These are phyloP conservation scores for Myiozetetes cayanensis DNA, from an alignment of 2,113 vertebrate genomes.

Conservation along the genomic window DNA sequence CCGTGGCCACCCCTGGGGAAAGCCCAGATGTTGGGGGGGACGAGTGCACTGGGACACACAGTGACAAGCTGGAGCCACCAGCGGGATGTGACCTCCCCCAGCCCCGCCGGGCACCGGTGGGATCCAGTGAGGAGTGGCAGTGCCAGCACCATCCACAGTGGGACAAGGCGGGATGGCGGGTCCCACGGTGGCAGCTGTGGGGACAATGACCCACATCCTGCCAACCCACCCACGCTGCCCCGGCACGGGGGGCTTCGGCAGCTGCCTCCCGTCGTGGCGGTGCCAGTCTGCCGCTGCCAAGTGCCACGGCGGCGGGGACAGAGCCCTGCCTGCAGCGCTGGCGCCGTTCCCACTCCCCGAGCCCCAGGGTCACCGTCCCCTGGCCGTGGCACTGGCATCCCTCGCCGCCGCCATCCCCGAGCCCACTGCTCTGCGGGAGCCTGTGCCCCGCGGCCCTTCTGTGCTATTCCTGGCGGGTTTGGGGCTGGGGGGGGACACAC, in stretches of 20 bases:
- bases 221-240: background rate
- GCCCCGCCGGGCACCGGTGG: background rate
- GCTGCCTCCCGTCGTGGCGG: background rate
- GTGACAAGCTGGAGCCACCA: background rate
- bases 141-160: background rate
- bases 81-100: background rate
- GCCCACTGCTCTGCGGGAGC: background rate
- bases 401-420: background rate
- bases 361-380: background rate
- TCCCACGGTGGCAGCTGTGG: background rate
- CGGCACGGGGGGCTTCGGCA: background rate
- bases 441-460: background rate
- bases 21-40: background rate
- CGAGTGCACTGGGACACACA: background rate
- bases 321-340: background rate
- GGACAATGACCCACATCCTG: background rate
- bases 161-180: background rate
- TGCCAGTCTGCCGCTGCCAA: background rate
- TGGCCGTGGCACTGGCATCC: background rate
- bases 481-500: background rate
- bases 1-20: background rate
- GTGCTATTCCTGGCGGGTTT: conserved; percentile 1
- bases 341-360: background rate
- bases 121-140: background rate
- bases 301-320: background rate